These are phyloP conservation scores for Lucinisca nassula DNA, from an alignment of 2,888 invertebrate genomes.

Conservation along the genomic window DNA sequence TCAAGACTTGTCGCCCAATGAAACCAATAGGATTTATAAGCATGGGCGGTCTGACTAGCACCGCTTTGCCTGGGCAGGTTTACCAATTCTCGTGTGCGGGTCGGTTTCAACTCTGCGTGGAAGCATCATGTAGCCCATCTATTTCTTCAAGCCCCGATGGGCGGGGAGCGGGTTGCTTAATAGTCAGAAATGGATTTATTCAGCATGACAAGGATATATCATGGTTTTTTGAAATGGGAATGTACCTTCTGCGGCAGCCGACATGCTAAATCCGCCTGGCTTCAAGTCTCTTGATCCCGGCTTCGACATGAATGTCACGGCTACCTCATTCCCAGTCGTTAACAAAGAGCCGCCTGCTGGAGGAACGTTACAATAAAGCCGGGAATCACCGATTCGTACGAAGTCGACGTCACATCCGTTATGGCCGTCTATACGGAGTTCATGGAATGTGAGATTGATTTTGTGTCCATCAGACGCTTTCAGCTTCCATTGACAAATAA, in stretches of 20 bases:
- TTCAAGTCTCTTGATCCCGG: slow-evolving; percentile 35
- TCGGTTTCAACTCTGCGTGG: too few species aligned
- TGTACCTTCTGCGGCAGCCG: slow-evolving; percentile 49
- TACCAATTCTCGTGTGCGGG: too few species aligned
- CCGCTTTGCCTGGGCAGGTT: too few species aligned
- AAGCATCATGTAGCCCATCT: too few species aligned
- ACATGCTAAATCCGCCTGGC: slow-evolving; percentile 58
- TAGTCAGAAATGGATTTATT: not conserved
- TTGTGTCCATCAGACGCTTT: slow-evolving; percentile 52
- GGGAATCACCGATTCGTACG: slow-evolving; percentile 38
- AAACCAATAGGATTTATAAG: too few species aligned
- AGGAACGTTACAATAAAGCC: slow-evolving; percentile 34
- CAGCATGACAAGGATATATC: not conserved
- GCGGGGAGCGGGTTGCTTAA: not conserved
- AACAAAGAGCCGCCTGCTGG: slow-evolving; percentile 24
- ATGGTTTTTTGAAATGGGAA: not conserved
- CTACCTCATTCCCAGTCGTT: slow-evolving; percentile 17
- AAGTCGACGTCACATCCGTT: slow-evolving; percentile 43
- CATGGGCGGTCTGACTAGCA: too few species aligned
- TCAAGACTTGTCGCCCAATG: too few species aligned
- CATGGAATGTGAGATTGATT: slow-evolving; percentile 47
- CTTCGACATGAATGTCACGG: slow-evolving; percentile 56
- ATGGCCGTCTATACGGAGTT: slow-evolving; percentile 37
- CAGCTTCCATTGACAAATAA: slow-evolving; percentile 63
- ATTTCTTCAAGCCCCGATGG: too few species aligned